phyloP scores from a whole-genome alignment of 2,113 vertebrate genomes.

The Lichenostomus cassidix region DNA sequence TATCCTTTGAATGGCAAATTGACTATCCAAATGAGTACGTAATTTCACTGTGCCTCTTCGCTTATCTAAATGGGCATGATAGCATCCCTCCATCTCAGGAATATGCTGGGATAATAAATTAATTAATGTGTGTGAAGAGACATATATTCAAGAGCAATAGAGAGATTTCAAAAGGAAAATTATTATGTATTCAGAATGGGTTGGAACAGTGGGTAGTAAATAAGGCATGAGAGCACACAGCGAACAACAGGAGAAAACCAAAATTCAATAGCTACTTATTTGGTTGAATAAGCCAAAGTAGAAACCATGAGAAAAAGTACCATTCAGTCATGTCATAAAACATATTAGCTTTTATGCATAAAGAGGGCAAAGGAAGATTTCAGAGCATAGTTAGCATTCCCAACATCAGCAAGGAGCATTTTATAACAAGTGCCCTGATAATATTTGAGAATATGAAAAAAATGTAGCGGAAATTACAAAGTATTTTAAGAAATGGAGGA shows the following conservation, averaged over 20 bases:
- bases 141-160: not conserved
- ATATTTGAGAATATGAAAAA: not conserved
- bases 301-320: not conserved
- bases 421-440: not conserved
- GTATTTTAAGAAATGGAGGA: not conserved
- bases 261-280: not conserved
- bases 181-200: not conserved
- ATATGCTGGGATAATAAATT: not conserved
- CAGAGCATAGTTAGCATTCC: not conserved
- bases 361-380: not conserved
- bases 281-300: not conserved
- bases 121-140: not conserved
- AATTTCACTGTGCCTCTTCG: not conserved
- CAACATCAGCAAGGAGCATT: slow-evolving; percentile 11
- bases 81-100: not conserved
- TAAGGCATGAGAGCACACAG: not conserved
- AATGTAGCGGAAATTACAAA: slow-evolving; percentile 8
- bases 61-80: not conserved
- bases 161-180: not conserved
- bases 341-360: not conserved
- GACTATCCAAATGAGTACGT: not conserved
- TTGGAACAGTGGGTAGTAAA: not conserved
- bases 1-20: not conserved
- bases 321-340: not conserved
- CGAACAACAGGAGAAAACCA: not conserved